Evolutionary conservation across 2,113 vertebrate species (phyloP), one percentile per base, ranked within the genome.

Genomic region (Paraplagusia blochii): DNA sequence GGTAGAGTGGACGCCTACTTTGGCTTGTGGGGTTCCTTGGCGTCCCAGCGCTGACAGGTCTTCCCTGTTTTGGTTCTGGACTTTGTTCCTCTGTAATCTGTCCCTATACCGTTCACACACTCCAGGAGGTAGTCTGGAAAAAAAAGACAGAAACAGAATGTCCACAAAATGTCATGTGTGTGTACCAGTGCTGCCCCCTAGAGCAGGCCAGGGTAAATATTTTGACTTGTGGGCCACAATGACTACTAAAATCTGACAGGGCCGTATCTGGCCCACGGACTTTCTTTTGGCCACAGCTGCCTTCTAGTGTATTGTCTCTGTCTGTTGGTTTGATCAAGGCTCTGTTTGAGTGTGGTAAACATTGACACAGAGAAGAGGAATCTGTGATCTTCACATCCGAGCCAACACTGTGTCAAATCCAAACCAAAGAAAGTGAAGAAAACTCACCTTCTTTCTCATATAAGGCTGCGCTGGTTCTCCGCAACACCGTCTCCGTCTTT

Each of bases 11-110:
- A 16, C 11, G 29, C 49, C 1, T 82, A 91, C 88, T 90, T 89
- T 39, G 90, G 89, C 19, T 22, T 55, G 64, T 93, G 88, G 5
- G 90, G 88, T 33, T 8, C 58, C 3, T 14, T 81, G 12, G 50
- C 29, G 0, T 8, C 71, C 90, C 90, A 92, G 47, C 60, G 81
- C 72, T 92, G 90, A 72, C 90, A 91, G 0, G 13, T 14, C 34
- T 76, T 78, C 16, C 81, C 85, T 8, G 88, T 78, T 64, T 79
- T 81, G 50, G 87, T 85, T 79, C 40, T 91, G 48, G 83, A 56
- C 71, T 88, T 84, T 33, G 85, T 90, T 77, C 87, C 89, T 82
- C 85, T 91, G 66, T 91, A 92, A 62, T 85, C 69, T 3, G 18
- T 45, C 48, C 86, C 84, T n/a, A 73, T 34, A 42, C 91, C 93